Percentiles rank a stretch among this genome's conserved stretches.
Evolutionary conservation across 2,797 vertebrate genomes (phyloP).

Genomic region (Acanthiza pusilla): DNA sequence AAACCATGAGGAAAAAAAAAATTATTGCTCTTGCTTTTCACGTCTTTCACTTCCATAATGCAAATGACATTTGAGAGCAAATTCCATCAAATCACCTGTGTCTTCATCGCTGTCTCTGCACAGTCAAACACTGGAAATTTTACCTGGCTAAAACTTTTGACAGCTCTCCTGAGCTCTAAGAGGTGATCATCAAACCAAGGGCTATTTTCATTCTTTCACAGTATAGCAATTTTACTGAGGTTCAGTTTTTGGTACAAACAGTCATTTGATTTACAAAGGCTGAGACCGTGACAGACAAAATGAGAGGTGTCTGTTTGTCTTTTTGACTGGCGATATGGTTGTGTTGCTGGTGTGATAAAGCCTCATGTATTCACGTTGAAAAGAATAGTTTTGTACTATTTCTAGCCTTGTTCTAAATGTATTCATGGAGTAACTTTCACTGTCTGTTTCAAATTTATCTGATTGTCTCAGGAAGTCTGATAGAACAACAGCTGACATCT

Average conservation of each 20-base stretch:
- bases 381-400: not conserved
- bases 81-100: not conserved
- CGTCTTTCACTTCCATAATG: not conserved
- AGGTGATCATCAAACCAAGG: not conserved
- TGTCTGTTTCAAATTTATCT: not conserved
- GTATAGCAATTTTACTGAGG: not conserved
- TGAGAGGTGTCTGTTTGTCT: not conserved
- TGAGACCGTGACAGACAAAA: not conserved
- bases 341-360: not conserved
- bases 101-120: not conserved
- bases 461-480: not conserved
- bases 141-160: not conserved
- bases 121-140: not conserved
- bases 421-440: not conserved
- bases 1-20: not conserved
- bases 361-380: not conserved
- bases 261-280: not conserved
- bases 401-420: not conserved
- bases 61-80: not conserved
- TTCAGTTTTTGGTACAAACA: not conserved
- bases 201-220: not conserved
- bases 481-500: constrained; percentile 31
- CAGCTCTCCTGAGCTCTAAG: not conserved
- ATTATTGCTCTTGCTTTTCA: not conserved
- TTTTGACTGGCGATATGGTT: not conserved